These are phyloP conservation scores for Microtus ochrogaster DNA, from an alignment of 2,113 vertebrate genomes.

Conservation along the genomic window DNA sequence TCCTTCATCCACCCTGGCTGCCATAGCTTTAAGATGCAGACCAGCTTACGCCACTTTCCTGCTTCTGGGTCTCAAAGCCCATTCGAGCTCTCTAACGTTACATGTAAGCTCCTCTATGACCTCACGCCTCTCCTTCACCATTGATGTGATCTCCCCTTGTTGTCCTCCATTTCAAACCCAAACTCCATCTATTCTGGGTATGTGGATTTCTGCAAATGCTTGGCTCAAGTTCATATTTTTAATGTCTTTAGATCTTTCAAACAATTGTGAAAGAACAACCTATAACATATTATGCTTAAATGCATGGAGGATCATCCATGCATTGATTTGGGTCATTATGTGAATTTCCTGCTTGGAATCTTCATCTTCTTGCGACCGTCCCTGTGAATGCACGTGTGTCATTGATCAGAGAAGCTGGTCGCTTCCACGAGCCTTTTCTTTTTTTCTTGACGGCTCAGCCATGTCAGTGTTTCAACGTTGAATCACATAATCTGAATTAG, in stretches of 20 bases:
- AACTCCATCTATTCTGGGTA: background rate
- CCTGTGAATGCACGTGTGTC: background rate
- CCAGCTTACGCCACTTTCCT: background rate
- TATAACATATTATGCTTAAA: background rate
- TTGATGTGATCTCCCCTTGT: background rate
- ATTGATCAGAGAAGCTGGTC: slow-evolving; percentile 14
- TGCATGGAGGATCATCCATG: background rate
- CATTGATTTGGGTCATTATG: background rate
- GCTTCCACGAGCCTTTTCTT: background rate
- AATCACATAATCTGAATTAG: background rate
- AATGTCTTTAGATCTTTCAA: slow-evolving; percentile 29
- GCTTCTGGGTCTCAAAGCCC: background rate
- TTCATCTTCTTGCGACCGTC: background rate
- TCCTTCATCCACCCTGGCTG: background rate
- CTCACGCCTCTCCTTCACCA: background rate
- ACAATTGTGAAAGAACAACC: background rate
- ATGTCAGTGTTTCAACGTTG: background rate
- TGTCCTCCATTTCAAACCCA: background rate
- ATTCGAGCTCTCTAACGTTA: background rate
- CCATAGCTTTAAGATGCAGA: background rate
- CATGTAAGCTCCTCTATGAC: background rate
- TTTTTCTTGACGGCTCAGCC: background rate
- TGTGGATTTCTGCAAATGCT: background rate
- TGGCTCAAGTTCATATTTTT: slow-evolving; percentile 24
- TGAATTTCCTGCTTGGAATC: slow-evolving; percentile 16